These are phyloP conservation scores for Acanthiza pusilla DNA, from an alignment of 2,797 vertebrate genomes.

Conservation along the genomic window DNA sequence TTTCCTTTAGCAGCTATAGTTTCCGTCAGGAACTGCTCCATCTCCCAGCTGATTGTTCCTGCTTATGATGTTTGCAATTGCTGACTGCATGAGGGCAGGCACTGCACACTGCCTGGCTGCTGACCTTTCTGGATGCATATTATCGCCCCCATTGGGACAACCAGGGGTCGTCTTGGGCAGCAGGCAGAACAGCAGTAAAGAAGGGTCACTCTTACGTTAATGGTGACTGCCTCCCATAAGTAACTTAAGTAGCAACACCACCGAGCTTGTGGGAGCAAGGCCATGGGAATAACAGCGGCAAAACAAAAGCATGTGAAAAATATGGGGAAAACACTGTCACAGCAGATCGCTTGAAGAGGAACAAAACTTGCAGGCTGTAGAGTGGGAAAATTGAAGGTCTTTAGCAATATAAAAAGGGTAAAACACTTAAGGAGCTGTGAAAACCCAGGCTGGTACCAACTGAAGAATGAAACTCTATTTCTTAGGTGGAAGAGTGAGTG, in stretches of 20 bases:
- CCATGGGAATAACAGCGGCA: not conserved
- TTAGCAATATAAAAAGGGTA: not conserved
- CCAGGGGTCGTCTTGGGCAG: not conserved
- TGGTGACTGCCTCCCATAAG: not conserved
- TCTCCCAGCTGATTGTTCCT: not conserved
- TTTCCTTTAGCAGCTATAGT: not conserved
- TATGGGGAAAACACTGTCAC: not conserved
- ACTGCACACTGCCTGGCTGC: not conserved
- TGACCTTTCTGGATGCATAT: not conserved
- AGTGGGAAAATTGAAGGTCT: not conserved
- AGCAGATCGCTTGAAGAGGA: rapidly evolving
- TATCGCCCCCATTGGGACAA: not conserved
- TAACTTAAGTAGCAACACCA: not conserved
- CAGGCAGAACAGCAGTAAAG: not conserved
- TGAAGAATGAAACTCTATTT: not conserved
- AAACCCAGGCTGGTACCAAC: not conserved
- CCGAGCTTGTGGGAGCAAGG: not conserved
- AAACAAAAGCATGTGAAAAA: not conserved
- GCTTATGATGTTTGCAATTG: not conserved
- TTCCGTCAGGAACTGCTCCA: not conserved
- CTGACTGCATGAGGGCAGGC: not conserved
- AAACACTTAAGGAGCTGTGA: not conserved
- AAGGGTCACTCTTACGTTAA: not conserved
- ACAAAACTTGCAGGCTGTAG: not conserved
- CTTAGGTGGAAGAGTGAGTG: not conserved